Percentiles rank a stretch among this genome's conserved stretches.
These are phyloP conservation scores for Liasis olivaceus DNA, from an alignment of 2,797 vertebrate genomes.

Conservation along the genomic window DNA sequence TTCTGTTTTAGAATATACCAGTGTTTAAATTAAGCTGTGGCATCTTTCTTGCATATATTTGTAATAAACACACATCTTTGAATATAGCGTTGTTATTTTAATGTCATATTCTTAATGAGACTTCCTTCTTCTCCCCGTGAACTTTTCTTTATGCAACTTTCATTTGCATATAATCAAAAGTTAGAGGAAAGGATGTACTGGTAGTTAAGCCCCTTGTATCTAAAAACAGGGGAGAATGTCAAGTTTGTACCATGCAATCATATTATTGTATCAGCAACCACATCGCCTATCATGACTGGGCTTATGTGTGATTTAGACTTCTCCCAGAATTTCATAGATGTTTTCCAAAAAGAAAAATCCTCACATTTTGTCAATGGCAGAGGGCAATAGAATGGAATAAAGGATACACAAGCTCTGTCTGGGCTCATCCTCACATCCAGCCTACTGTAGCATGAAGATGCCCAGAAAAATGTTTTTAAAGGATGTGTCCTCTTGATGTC, in stretches of 20 bases:
- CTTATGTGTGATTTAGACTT: neutral
- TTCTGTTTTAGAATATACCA: slow-evolving; percentile 39
- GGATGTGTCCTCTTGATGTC: neutral
- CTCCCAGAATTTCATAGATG: neutral
- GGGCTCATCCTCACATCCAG: neutral
- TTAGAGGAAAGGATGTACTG: slow-evolving; percentile 68
- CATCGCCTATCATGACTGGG: neutral
- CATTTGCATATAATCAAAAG: slow-evolving; percentile 73
- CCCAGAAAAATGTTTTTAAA: neutral
- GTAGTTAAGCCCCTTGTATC: slow-evolving; percentile 56
- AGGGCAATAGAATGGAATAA: neutral
- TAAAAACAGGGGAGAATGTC: slow-evolving; percentile 50
- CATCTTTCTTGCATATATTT: slow-evolving; percentile 33
- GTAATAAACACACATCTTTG: slow-evolving; percentile 43
- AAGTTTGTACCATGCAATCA: slow-evolving; percentile 57
- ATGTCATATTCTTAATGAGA: slow-evolving; percentile 68
- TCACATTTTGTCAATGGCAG: neutral
- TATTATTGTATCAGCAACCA: slow-evolving; percentile 35
- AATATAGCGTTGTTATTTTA: neutral
- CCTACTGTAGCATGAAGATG: neutral
- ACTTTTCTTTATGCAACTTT: slow-evolving; percentile 65
- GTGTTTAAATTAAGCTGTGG: slow-evolving; percentile 13
- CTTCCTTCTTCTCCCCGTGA: slow-evolving; percentile 70
- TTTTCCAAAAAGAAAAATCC: neutral
- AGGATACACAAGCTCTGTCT: neutral